These are phyloP conservation scores for Neocloeon triangulifer DNA, from an alignment of 1,140 invertebrate genomes.

Conservation along the genomic window DNA sequence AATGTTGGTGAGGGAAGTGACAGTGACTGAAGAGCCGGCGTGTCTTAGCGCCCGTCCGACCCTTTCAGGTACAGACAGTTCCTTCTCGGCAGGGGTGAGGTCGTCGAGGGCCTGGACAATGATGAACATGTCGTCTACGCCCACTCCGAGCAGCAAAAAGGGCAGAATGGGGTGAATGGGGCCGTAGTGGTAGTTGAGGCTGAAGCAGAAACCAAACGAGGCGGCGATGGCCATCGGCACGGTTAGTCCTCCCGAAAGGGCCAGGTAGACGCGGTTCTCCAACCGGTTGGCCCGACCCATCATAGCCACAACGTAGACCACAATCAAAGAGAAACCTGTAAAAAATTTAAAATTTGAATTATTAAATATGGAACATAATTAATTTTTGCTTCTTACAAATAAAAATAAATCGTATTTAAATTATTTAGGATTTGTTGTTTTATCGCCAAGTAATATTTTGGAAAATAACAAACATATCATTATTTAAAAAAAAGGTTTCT, in stretches of 20 bases:
- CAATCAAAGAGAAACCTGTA: constrained; percentile 27
- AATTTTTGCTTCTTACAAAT: too few species aligned
- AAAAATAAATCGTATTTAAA: too few species aligned
- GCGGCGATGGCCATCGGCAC: constrained; percentile 25
- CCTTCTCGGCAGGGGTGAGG: constrained; percentile 14
- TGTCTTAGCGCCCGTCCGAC: constrained; percentile 23
- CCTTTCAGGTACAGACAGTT: constrained; percentile 14
- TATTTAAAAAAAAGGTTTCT: too few species aligned
- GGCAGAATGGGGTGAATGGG: constrained; percentile 31
- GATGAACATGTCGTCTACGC: constrained; percentile 28
- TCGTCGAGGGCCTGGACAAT: constrained; percentile 23
- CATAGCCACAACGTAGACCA: constrained; percentile 27
- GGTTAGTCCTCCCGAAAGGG: constrained; percentile 23
- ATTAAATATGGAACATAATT: too few species aligned
- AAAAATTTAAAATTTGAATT: too few species aligned
- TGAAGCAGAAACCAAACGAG: constrained; percentile 27
- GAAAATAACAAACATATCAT: too few species aligned
- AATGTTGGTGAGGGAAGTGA: constrained; percentile 42
- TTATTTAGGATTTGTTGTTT: too few species aligned
- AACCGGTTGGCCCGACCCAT: constrained; percentile 28
- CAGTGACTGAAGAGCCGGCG: constrained; percentile 39
- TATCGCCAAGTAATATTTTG: too few species aligned
- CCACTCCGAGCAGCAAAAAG: constrained; percentile 28
- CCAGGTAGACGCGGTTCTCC: constrained; percentile 25
- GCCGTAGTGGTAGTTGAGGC: constrained; percentile 25